These are phyloP conservation scores for Taurulus bubalis DNA, from an alignment of 2,113 vertebrate species.

Conservation along the genomic window DNA sequence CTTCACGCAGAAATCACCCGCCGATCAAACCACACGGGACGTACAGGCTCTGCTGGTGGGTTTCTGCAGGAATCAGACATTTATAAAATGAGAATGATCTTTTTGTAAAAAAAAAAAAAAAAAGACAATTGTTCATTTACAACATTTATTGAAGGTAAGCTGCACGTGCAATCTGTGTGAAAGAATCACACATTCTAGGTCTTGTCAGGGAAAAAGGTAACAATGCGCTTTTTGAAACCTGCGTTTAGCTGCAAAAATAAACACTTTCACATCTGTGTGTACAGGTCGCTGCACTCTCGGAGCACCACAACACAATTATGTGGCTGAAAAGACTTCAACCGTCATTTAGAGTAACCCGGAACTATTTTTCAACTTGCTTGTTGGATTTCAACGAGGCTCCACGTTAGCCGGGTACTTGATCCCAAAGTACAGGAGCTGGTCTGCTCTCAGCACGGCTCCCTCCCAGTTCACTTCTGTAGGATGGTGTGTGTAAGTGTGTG, in stretches of 20 bases:
- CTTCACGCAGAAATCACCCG: not conserved
- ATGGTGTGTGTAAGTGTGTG: slow-evolving; percentile 40
- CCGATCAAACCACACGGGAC: not conserved
- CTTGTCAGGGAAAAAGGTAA: not conserved
- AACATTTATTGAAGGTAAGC: too few relatives aligned
- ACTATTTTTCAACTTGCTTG: slow-evolving; percentile 42
- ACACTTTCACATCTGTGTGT: not conserved
- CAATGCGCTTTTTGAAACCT: not conserved
- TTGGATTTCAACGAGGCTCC: slow-evolving; percentile 60
- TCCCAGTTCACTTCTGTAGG: slow-evolving; percentile 41
- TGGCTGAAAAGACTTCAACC: slow-evolving; percentile 20
- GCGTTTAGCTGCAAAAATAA: not conserved
- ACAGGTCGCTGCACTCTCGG: not conserved
- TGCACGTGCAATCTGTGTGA: too few relatives aligned
- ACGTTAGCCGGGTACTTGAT: slow-evolving; percentile 58
- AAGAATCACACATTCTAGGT: not conserved
- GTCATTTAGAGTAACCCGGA: slow-evolving; percentile 20
- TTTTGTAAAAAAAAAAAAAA: too few relatives aligned
- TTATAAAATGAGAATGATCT: not conserved
- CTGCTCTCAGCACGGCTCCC: slow-evolving; percentile 50
- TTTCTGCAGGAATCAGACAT: not conserved
- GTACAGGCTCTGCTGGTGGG: not conserved
- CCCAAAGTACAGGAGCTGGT: slow-evolving; percentile 52
- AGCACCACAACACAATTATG: slow-evolving; percentile 26
- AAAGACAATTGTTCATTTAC: too few relatives aligned